Evolutionary conservation across 30 jellyfish, hydroid and myxozoan species (phyloP).

Genomic region (Clytia hemisphaerica): DNA sequence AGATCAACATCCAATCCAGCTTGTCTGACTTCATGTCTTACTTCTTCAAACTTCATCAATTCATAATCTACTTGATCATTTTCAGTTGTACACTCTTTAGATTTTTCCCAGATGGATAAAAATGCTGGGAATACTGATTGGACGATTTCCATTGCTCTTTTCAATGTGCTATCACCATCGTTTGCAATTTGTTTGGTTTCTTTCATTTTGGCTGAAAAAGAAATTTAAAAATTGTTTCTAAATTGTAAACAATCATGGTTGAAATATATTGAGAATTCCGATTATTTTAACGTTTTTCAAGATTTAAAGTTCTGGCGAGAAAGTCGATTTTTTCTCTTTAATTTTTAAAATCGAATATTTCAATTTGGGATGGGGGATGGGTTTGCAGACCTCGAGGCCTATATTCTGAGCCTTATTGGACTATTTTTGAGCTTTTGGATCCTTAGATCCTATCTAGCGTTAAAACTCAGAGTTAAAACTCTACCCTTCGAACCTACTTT

Average conservation of each 20-base stretch:
- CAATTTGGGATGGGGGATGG: too few species aligned
- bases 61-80: constrained; percentile 1
- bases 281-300: too few species aligned
- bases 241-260: background rate
- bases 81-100: background rate
- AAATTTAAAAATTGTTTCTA: background rate
- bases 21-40: background rate
- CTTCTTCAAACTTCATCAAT: background rate
- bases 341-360: too few species aligned
- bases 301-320: too few species aligned
- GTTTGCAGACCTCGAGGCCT: too few species aligned
- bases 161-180: constrained; percentile 8
- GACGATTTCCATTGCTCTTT: constrained; percentile 12
- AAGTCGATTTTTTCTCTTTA: too few species aligned
- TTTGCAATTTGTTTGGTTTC: background rate
- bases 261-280: too few species aligned
- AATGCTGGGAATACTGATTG: constrained; percentile 6
- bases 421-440: too few species aligned
- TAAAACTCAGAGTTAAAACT: too few species aligned
- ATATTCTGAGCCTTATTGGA: too few species aligned
- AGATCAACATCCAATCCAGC: constrained; percentile 7
- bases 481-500: too few species aligned
- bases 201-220: background rate
- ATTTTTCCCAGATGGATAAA: background rate
- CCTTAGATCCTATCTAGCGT: too few species aligned